phyloP scores from a whole-genome alignment of 2,113 vertebrate species.

The Caranx melampygus region DNA sequence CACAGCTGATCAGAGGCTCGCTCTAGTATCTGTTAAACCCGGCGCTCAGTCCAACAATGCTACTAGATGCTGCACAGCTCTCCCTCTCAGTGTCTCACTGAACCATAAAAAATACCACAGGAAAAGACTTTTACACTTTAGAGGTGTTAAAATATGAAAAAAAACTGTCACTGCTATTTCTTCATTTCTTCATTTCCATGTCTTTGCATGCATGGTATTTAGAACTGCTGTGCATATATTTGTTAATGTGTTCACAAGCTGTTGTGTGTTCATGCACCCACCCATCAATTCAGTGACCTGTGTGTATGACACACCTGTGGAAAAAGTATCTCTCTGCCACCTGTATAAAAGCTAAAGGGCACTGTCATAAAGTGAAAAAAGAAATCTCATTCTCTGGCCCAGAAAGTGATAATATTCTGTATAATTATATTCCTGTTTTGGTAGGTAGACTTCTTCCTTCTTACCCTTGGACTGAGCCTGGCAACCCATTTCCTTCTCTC shows the following conservation, averaged over 20 bases:
- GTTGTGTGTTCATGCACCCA: neutral
- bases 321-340: neutral
- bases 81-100: neutral
- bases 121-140: neutral
- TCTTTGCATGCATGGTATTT: neutral
- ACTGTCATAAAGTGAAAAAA: no score
- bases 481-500: neutral
- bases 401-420: no score
- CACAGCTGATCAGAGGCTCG: constrained; percentile 24
- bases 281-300: neutral
- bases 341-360: no score
- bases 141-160: neutral
- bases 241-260: neutral
- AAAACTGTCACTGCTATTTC: neutral
- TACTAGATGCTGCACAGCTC: neutral
- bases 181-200: neutral
- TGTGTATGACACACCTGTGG: neutral
- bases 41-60: constrained; percentile 2
- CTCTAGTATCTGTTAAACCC: neutral
- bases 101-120: constrained; percentile 18
- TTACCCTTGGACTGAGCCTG: neutral
- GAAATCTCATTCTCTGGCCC: no score
- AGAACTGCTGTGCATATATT: neutral
- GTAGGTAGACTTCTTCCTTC: no score
- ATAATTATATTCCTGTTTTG: no score